Conservation (phyloP, 2,113 vertebrate genomes). For the Lophius piscatorius region DNA sequence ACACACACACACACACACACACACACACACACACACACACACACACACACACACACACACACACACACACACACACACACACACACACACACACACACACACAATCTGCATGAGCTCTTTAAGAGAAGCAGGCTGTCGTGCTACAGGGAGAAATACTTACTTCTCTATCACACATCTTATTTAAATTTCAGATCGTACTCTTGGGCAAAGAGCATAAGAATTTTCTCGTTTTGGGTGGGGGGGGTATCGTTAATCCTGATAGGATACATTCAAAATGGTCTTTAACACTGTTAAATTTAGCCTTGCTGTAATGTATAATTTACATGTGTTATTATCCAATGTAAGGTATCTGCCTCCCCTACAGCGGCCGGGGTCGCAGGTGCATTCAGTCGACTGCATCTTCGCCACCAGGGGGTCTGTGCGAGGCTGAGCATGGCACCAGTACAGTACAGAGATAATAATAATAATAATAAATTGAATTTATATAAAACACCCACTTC, state of each 20-base stretch:
- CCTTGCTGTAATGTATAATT: neutral
- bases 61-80: constrained; percentile 57
- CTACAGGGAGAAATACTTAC: constrained; percentile 4
- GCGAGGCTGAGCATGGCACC: neutral
- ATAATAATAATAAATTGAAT: too few species aligned
- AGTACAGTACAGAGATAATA: constrained; percentile 13
- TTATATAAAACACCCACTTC: constrained; percentile 1
- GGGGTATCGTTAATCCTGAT: constrained; percentile 4
- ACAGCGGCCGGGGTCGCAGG: constrained; percentile 4
- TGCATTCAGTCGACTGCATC: constrained; percentile 16
- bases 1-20: neutral
- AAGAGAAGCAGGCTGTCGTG: constrained; percentile 6
- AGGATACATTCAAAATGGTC: constrained; percentile 11
- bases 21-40: neutral
- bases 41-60: neutral
- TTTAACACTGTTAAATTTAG: constrained; percentile 11
- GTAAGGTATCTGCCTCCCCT: neutral
- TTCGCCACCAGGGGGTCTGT: constrained; percentile 14
- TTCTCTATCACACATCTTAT: constrained; percentile 7
- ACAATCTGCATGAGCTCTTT: constrained; percentile 59
- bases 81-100: constrained; percentile 74
- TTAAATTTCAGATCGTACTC: constrained; percentile 14
- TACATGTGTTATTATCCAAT: neutral
- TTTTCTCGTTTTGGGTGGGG: neutral
- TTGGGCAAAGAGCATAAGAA: constrained; percentile 9